Conservation (phyloP, 2,797 vertebrate species). For the Stomatorhinus walkeri region DNA sequence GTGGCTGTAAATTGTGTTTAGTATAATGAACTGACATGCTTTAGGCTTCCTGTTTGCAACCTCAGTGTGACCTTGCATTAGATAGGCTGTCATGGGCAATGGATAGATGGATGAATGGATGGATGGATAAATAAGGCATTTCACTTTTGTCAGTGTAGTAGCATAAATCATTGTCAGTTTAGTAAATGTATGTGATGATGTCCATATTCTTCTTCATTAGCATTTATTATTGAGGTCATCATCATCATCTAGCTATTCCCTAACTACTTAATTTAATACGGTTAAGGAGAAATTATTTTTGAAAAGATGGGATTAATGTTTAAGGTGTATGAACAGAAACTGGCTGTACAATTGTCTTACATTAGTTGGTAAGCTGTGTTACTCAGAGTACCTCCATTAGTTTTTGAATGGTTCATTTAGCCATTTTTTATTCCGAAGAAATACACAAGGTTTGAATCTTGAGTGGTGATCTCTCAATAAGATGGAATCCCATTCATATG, state of each 20-base stretch:
- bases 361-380: not conserved
- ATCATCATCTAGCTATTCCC: not conserved
- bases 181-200: not conserved
- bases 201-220: not conserved
- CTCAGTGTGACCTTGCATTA: not conserved
- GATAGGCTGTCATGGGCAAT: not conserved
- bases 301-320: not conserved
- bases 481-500: not conserved
- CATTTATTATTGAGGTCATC: not conserved
- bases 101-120: not conserved
- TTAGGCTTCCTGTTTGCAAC: not conserved
- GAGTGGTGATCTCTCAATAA: not conserved
- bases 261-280: not conserved
- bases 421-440: not conserved
- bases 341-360: not conserved
- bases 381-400: not conserved
- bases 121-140: not conserved
- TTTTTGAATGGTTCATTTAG: not conserved
- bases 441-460: not conserved
- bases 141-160: not conserved
- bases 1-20: not conserved
- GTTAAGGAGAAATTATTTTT: not conserved
- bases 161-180: not conserved
- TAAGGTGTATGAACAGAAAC: not conserved
- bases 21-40: not conserved